phyloP scores from a whole-genome alignment of 2,113 vertebrate species.

The Xenopus borealis region DNA sequence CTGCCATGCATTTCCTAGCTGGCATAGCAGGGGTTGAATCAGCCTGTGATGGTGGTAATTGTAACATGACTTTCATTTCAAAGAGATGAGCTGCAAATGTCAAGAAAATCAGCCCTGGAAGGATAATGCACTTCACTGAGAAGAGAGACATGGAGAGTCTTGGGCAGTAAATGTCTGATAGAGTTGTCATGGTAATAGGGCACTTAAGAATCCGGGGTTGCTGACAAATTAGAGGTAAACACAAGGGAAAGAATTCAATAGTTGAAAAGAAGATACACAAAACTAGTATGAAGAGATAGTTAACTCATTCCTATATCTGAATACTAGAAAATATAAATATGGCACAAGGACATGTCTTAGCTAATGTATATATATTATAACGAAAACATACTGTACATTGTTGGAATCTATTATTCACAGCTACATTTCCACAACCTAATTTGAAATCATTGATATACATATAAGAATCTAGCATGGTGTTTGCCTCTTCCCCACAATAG shows the following conservation, averaged over 20 bases:
- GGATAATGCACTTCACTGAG: background rate
- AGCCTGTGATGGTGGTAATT: constrained; percentile 16
- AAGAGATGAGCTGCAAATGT: constrained; percentile 14
- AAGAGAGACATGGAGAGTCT: background rate
- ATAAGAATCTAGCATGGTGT: too few species aligned
- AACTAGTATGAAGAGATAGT: background rate
- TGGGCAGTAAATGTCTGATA: background rate
- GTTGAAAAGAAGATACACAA: background rate
- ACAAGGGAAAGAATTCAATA: background rate
- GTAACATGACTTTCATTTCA: constrained; percentile 24
- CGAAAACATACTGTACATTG: too few species aligned
- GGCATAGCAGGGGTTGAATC: background rate
- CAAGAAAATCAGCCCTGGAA: constrained; percentile 24
- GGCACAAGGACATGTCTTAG: too few species aligned
- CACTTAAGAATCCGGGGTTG: constrained; percentile 3
- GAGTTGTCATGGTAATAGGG: constrained; percentile 13
- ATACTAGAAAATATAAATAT: background rate
- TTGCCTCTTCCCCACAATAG: too few species aligned
- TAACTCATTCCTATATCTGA: background rate
- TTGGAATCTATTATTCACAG: too few species aligned
- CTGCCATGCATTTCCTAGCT: constrained; percentile 23
- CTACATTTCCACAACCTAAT: too few species aligned
- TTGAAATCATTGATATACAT: too few species aligned
- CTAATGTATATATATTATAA: too few species aligned
- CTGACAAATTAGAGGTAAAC: constrained; percentile 13